A percentile compares a stretch with the other conserved stretches of the same genome.
These are phyloP conservation scores for Nebria salina DNA, from an alignment of 2,888 invertebrate species.

Conservation along the genomic window DNA sequence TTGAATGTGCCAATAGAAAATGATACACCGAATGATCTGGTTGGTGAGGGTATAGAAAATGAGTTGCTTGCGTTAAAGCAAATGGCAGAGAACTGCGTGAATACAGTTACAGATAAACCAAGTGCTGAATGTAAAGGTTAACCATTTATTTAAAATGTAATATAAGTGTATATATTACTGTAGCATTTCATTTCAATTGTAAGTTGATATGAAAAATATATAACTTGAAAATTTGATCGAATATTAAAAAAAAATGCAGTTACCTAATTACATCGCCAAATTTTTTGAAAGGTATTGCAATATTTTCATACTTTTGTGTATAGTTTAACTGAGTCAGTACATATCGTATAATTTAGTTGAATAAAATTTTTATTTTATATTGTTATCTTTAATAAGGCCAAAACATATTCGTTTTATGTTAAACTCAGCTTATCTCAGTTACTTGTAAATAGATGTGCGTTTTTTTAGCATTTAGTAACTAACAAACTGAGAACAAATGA, in stretches of 20 bases:
- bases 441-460: too few relatives aligned
- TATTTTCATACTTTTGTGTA: neutral
- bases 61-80: constrained; percentile 34
- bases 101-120: constrained; percentile 20
- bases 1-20: neutral
- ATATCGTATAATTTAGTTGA: neutral
- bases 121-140: constrained; percentile 40
- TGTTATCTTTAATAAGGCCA: neutral
- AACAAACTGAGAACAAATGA: too few relatives aligned
- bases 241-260: constrained; percentile 10
- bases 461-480: too few relatives aligned
- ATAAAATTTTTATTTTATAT: neutral
- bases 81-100: constrained; percentile 38
- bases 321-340: neutral
- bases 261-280: neutral
- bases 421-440: too few relatives aligned
- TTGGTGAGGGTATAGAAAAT: constrained; percentile 35
- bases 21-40: neutral
- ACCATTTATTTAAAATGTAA: neutral
- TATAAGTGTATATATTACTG: neutral
- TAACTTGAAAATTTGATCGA: neutral
- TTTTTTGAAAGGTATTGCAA: neutral
- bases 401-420: neutral
- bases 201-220: constrained; percentile 6
- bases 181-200: neutral